These are phyloP conservation scores for Choreutis nemorana DNA, from an alignment of 2,888 invertebrate genomes.

Conservation along the genomic window DNA sequence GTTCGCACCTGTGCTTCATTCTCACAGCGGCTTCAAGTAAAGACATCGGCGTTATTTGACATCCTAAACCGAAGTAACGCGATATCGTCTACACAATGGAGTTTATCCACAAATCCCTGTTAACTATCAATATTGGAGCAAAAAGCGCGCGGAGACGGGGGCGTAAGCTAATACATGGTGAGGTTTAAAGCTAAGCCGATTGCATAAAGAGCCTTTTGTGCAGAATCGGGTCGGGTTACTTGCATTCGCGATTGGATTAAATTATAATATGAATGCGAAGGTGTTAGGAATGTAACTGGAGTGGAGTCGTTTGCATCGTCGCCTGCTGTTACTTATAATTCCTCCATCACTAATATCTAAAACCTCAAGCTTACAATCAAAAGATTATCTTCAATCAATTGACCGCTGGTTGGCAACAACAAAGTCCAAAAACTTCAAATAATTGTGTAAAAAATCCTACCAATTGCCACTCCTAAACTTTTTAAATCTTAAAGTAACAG, in stretches of 20 bases:
- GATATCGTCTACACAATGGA: constrained; percentile 34
- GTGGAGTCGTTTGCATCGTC: constrained; percentile 19
- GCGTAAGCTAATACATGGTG: constrained; percentile 21
- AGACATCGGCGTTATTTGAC: constrained; percentile 37
- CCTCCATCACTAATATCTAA: neutral
- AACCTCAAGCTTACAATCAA: neutral
- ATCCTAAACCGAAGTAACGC: constrained; percentile 35
- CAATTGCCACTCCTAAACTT: too few relatives aligned
- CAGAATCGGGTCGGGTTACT: constrained; percentile 21
- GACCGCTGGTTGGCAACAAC: neutral
- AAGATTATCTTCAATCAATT: neutral
- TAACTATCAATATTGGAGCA: constrained; percentile 12
- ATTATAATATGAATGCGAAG: constrained; percentile 12
- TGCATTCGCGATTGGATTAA: constrained; percentile 6
- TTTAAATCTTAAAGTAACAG: too few relatives aligned
- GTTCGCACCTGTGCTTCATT: constrained; percentile 45
- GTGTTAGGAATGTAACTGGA: constrained; percentile 24
- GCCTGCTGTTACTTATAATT: constrained; percentile 8
- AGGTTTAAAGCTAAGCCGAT: constrained; percentile 12
- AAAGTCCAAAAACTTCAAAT: neutral
- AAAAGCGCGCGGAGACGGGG: constrained; percentile 11
- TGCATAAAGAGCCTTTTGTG: constrained; percentile 23
- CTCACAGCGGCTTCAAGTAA: constrained; percentile 18
- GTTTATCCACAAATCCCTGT: constrained; percentile 26
- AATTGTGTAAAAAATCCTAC: too few relatives aligned